These are phyloP conservation scores for Papilio protenor DNA, from an alignment of 2,888 invertebrate genomes.

Conservation along the genomic window DNA sequence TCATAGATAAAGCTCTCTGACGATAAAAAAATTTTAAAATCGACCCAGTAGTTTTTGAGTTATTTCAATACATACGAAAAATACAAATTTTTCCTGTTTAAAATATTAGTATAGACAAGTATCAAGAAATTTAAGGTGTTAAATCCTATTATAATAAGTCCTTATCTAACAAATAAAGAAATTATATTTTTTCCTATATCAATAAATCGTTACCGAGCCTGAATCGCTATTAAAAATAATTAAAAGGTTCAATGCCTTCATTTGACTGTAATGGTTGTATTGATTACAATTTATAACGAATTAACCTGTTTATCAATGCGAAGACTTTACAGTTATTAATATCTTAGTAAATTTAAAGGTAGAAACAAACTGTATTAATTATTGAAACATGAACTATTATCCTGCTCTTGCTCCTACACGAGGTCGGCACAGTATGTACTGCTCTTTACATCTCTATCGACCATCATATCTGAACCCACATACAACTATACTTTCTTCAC, in stretches of 20 bases:
- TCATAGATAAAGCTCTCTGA: too few species aligned
- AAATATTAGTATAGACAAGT: background rate
- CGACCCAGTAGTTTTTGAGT: too few species aligned
- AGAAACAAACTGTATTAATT: background rate
- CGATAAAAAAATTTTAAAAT: too few species aligned
- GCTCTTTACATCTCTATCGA: too few species aligned
- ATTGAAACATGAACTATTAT: too few species aligned
- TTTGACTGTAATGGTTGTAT: constrained; percentile 24
- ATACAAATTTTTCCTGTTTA: too few species aligned
- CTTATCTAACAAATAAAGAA: constrained; percentile 18
- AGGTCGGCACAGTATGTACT: too few species aligned
- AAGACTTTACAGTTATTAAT: background rate
- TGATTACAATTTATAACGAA: constrained; percentile 22
- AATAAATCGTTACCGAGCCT: background rate
- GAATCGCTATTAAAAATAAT: constrained; percentile 26
- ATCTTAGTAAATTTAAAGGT: too few species aligned
- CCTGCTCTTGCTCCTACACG: too few species aligned
- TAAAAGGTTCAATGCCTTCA: constrained; percentile 33
- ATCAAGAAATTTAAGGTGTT: background rate
- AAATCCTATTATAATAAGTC: background rate
- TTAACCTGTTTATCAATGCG: constrained; percentile 38
- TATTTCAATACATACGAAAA: too few species aligned
- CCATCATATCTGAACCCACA: too few species aligned
- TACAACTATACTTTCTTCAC: too few species aligned
- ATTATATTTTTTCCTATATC: constrained; percentile 18